These are phyloP conservation scores for Ammodytes marinus DNA, from an alignment of 2,113 vertebrate species.

Conservation along the genomic window DNA sequence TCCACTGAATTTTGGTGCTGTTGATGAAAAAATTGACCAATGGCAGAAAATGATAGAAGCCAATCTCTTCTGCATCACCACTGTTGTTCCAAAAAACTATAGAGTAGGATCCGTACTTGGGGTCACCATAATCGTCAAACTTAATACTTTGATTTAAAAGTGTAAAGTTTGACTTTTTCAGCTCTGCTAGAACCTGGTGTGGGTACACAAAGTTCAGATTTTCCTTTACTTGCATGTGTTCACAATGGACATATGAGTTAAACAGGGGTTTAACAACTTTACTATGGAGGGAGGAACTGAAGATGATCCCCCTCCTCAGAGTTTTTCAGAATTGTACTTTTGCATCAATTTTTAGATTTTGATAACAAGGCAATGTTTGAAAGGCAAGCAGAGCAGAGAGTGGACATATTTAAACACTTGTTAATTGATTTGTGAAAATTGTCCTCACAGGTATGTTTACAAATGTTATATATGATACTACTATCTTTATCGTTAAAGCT, in stretches of 20 bases:
- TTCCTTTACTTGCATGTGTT: not conserved
- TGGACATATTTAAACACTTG: too few species aligned
- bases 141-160: slow-evolving; percentile 79
- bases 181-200: slow-evolving; percentile 67
- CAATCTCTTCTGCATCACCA: slow-evolving; percentile 70
- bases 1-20: slow-evolving; percentile 80
- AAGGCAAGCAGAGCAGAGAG: too few species aligned
- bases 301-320: too few species aligned
- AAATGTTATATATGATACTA: not conserved
- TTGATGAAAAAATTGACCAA: slow-evolving; percentile 74
- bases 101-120: slow-evolving; percentile 72
- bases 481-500: not conserved
- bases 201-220: slow-evolving; percentile 15
- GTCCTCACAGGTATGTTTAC: too few species aligned
- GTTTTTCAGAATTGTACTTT: too few species aligned
- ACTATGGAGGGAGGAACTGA: too few species aligned
- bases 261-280: too few species aligned
- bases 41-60: slow-evolving; percentile 77
- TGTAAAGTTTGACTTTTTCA: slow-evolving; percentile 85
- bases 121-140: slow-evolving; percentile 84
- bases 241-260: not conserved
- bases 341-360: too few species aligned
- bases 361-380: too few species aligned
- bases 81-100: slow-evolving; percentile 86
- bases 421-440: too few species aligned